Base-by-base conservation (phyloP, 1,140 invertebrate genomes). In the Parasteatoda tepidariorum region DNA sequence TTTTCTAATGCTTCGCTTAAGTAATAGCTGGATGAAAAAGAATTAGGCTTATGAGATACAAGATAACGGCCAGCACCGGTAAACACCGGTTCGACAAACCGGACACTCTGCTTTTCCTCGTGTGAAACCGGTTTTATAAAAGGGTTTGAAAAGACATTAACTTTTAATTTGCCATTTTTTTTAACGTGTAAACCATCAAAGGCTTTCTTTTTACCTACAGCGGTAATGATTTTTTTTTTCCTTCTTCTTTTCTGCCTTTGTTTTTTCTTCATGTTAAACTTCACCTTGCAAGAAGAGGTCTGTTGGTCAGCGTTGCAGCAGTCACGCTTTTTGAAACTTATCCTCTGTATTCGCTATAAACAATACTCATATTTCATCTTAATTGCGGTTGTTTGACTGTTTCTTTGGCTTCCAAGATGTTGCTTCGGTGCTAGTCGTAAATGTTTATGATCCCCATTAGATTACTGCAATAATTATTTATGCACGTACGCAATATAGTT, bases 41-140 rank as follows among this genome's bases (percentile, higher is more conserved):
- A 48, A 59, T 7, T 22, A 38, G 24, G 28, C 34, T 26, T 24
- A 38, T 38, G 15, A 68, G 66, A 15, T 41, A 26, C 34, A 22
- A 68, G 66, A 68, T 68, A 68, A 68, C 66, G 66, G 66, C 66
- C 24, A 41, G 66, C 66, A 68, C 66, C 66, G 66, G 66, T 68
- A 33, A 33, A 68, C 38, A 68, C 66, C 38, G 34, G 66, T 68
- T 68, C 66, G 66, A 26, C 24, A 38, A 68, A 68, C 66, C 66
- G 66, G 66, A 68, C 66, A 4, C 66, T 18, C 66, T 13, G 26
- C 33, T 68, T 48, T 26, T 22, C 30, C 22, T 48, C 18, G 38
- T 48, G 4, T 48, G 9, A 11, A 34, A 68, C 66, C 66, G 34
- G 66, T 68, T 68, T 68, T 3, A 24, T 41, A 6, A 68, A 68